These are phyloP conservation scores for Galemys pyrenaicus DNA, from an alignment of 2,113 vertebrate genomes.

Conservation along the genomic window DNA sequence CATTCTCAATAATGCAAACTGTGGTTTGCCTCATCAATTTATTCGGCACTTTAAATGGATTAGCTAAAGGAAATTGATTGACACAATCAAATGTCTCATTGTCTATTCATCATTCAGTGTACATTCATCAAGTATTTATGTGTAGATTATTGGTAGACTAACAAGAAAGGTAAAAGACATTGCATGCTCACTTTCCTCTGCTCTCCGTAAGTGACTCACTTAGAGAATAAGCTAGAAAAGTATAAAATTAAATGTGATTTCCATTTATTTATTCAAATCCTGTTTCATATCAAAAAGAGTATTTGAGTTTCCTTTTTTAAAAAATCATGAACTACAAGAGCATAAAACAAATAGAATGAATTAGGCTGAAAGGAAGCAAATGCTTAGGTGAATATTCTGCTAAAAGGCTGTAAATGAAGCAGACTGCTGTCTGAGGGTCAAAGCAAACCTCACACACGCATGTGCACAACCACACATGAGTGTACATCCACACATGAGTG, in stretches of 20 bases:
- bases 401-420: neutral
- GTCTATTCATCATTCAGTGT: neutral
- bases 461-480: neutral
- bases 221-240: neutral
- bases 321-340: neutral
- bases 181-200: neutral
- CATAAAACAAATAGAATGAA: conserved; percentile 8
- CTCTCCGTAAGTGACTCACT: neutral
- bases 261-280: neutral
- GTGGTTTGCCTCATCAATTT: conserved; percentile 44
- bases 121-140: neutral
- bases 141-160: neutral
- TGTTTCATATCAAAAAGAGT: neutral
- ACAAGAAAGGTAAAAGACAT: neutral
- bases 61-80: conserved; percentile 45
- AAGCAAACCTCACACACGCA: neutral
- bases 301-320: neutral
- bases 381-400: neutral
- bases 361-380: neutral
- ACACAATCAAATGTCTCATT: conserved; percentile 15
- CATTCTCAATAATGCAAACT: conserved; percentile 33
- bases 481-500: neutral
- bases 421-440: neutral
- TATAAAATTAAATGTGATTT: neutral
- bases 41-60: conserved; percentile 47